Evolutionary conservation across 2,113 vertebrate genomes (phyloP), one percentile per base, ranked within the genome.

Genomic region (Pachypanchax playfairii): DNA sequence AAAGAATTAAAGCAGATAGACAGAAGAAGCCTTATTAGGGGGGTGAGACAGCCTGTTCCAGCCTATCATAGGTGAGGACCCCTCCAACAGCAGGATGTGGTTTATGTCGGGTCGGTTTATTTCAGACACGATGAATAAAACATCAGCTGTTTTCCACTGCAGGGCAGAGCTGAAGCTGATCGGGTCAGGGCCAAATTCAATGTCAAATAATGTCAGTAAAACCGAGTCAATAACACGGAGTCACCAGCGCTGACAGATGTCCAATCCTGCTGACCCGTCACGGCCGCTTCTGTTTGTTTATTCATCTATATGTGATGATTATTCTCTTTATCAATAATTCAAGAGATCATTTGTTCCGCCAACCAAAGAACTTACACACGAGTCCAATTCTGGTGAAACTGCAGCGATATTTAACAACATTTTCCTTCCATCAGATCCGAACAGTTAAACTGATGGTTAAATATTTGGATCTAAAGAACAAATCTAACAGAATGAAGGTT

Each of bases 51-150:
- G 73, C 21, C 44, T 36, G 57, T 44, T 68, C 26, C 46, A 39
- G 56, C 36, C 53, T 28, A 65, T 48, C 36, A 20, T 35, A 67
- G 72, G 70, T 74, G 38, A 72, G 35, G 25, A 65, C 70, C 65
- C 65, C 42, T 54, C 58, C 64, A 35, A 35, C 68, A 65, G 73
- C 62, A 70, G 67, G 69, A 64, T 18, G 65, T 35, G 63, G 51
- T 81, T 84, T 52, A 52, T 66, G 68, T 55, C 13, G 1, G 66
- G 29, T 60, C 12, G 7, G 58, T 59, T 70, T 67, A 72, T 71
- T 76, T 73, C 56, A 69, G 77, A 71, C 28, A 12, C 15, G 38
- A 76, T 83, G 73, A 85, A 80, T 86, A 75, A 84, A 82, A 85
- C 65, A 86, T 86, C 21, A 31, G 22, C 41, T 6, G 21, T 41